Percentiles rank a stretch among this genome's conserved stretches.
These are phyloP conservation scores for Ophion costatus DNA, from an alignment of 2,888 invertebrate genomes.

Conservation along the genomic window DNA sequence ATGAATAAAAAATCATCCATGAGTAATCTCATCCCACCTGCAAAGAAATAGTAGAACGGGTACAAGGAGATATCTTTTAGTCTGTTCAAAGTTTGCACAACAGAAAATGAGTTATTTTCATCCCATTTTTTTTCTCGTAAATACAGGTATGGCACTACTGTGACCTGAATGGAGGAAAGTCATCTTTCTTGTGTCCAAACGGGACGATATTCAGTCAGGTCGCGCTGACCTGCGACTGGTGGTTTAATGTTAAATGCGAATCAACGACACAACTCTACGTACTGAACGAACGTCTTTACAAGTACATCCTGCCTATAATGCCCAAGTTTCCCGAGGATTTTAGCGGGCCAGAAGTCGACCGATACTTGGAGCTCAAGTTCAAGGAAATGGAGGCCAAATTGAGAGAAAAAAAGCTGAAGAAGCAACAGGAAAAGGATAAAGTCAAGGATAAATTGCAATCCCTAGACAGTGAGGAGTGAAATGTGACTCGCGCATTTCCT, in stretches of 20 bases:
- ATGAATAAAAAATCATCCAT: too few species aligned
- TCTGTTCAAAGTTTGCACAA: too few species aligned
- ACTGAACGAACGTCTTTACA: constrained; percentile 94
- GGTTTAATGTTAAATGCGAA: constrained; percentile 95
- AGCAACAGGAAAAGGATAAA: constrained; percentile 77
- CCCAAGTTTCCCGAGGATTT: constrained; percentile 96
- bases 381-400: constrained; percentile 94
- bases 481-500: not conserved
- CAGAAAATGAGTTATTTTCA: not conserved
- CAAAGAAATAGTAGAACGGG: too few species aligned
- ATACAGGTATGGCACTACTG: constrained; percentile 95
- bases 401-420: constrained; percentile 86
- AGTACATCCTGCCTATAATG: constrained; percentile 93
- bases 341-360: constrained; percentile 94
- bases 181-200: constrained; percentile 95
- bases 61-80: too few species aligned
- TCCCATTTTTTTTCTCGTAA: constrained; percentile 60
- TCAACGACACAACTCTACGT: constrained; percentile 94
- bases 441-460: constrained; percentile 72
- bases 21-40: too few species aligned
- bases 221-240: constrained; percentile 95
- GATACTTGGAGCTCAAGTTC: constrained; percentile 92
- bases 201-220: constrained; percentile 96
- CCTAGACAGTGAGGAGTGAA: constrained; percentile 49
- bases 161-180: constrained; percentile 94